Base-by-base conservation (phyloP, 2,113 vertebrate genomes). In the Narcine bancroftii region DNA sequence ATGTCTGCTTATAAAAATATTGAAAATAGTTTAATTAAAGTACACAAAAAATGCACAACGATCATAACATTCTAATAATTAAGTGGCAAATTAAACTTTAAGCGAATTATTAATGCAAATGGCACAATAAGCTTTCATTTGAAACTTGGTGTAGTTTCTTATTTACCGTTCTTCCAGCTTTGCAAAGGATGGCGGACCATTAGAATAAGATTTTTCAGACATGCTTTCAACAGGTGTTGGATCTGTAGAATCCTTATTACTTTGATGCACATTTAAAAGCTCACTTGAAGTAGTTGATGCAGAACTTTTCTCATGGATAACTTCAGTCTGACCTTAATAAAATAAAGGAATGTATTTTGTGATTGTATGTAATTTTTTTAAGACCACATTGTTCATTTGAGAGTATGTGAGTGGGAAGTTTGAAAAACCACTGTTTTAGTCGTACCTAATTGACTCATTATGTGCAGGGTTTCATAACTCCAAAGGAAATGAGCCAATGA, bases 261-360 rank as follows among this genome's bases (percentile, higher is more conserved):
- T 50, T 94, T 92, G 45, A 93, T 94, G 5, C 0, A 0, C 4
- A 0, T 53, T 76, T 92, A 71, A 56, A 29, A 94, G 92, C 92
- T 92, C 93, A 92, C 93, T 94, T 45, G 65, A 91, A 69, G 13
- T 92, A 92, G 93, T 29, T 53, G 92, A 93, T 93, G 95, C 94
- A 0, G 53, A 91, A 92, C 93, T 93, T 93, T 95, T 92, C 93
- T 95, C 95, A 93, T 93, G 93, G 93, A 85, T 93, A 92, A 92
- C 42, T 73, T 92, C 33, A 65, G 0, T 87, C 94, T 93, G 94
- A 93, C 94, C 96, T 96, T 89, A 5, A 15, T 94, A 94, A 83
- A 94, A 69, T 26, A 24, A 21, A 69, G 36, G 11, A 69, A 69
- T 26, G 36, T 47, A 71, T 69, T 89, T 69, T 91, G 65, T 69